A percentile compares a stretch with the other conserved stretches of the same genome.
Evolutionary conservation across 1,140 invertebrate genomes (phyloP).

Genomic region (Drosophila pallidifrons): DNA sequence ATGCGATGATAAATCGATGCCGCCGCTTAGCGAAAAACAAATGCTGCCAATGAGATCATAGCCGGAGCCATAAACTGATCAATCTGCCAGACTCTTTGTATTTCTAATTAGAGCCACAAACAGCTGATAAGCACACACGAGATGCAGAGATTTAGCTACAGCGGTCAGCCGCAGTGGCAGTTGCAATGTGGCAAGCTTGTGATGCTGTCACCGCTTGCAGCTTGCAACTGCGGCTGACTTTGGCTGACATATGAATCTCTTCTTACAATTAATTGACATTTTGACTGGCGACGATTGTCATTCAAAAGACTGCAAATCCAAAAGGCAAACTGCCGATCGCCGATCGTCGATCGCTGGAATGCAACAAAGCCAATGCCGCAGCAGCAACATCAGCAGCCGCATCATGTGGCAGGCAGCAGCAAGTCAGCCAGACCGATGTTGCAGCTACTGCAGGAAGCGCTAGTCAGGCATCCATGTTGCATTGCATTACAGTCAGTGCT

Average conservation of each 20-base stretch:
- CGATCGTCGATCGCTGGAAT: conserved; percentile 39
- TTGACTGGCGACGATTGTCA: conserved; percentile 77
- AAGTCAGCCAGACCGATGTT: neutral
- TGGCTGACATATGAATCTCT: conserved; percentile 70
- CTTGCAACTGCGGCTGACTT: conserved; percentile 31
- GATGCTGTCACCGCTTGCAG: neutral
- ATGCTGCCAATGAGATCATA: conserved; percentile 47
- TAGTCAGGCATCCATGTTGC: neutral
- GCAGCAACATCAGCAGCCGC: too few species aligned
- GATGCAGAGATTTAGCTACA: conserved; percentile 18
- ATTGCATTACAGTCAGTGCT: neutral
- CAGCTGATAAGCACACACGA: conserved; percentile 28
- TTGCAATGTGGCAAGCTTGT: too few species aligned
- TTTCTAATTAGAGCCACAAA: conserved; percentile 48
- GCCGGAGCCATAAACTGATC: conserved; percentile 20
- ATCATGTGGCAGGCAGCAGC: conserved; percentile 13
- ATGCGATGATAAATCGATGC: conserved; percentile 73
- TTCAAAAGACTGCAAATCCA: conserved; percentile 60
- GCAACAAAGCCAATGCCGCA: conserved; percentile 44
- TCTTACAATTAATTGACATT: conserved; percentile 81
- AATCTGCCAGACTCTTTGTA: conserved; percentile 25
- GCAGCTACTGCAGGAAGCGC: conserved; percentile 16
- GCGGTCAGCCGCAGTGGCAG: neutral
- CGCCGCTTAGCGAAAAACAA: conserved; percentile 28
- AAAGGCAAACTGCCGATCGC: conserved; percentile 19